phyloP scores from a whole-genome alignment of 2,888 invertebrate genomes.

The Tipula unca region DNA sequence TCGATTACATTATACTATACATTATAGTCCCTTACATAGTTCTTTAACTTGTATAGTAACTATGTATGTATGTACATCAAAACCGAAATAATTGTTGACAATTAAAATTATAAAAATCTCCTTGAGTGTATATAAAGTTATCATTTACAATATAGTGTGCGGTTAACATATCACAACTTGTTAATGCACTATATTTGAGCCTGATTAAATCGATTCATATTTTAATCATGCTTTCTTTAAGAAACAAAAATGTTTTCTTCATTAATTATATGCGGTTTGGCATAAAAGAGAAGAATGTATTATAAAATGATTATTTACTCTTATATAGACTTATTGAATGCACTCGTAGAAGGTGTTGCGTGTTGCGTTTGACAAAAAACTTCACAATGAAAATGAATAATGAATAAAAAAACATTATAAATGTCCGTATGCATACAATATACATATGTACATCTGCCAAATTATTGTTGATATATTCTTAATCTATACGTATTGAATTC shows the following conservation, averaged over 20 bases:
- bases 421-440: too few relatives aligned
- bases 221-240: background rate
- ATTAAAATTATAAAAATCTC: background rate
- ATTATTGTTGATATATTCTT: background rate
- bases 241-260: background rate
- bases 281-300: too few relatives aligned
- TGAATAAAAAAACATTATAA: too few relatives aligned
- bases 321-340: too few relatives aligned
- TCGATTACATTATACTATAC: too few relatives aligned
- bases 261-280: background rate
- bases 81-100: too few relatives aligned
- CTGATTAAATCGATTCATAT: too few relatives aligned
- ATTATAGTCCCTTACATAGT: too few relatives aligned
- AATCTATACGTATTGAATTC: background rate
- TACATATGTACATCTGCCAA: background rate
- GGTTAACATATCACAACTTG: background rate
- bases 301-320: too few relatives aligned
- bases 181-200: too few relatives aligned
- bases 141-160: background rate
- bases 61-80: too few relatives aligned
- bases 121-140: background rate
- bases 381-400: background rate
- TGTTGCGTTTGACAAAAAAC: background rate
- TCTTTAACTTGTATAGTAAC: too few relatives aligned
- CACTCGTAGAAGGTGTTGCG: background rate